Evolutionary conservation across 2,113 vertebrate species (phyloP).

Genomic region (Cottus gobio): DNA sequence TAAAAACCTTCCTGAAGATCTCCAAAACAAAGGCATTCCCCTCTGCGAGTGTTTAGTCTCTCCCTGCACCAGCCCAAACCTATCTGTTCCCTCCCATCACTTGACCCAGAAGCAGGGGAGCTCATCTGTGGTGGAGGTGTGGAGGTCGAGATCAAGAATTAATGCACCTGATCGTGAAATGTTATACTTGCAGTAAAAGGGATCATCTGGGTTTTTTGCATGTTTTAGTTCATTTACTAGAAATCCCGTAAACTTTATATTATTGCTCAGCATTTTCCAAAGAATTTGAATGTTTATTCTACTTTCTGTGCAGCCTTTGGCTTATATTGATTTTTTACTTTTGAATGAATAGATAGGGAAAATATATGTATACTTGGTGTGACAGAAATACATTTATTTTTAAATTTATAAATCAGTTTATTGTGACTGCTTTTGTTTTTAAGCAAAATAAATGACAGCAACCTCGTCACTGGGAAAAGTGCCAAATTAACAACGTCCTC

Average conservation of each 20-base stretch:
- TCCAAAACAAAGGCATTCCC: conserved; percentile 95
- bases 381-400: no score
- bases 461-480: no score
- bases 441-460: no score
- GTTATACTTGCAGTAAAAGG: conserved; percentile 19
- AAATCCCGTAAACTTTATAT: conserved; percentile 33
- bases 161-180: conserved; percentile 30
- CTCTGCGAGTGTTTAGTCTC: conserved; percentile 96
- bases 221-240: conserved; percentile 34
- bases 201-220: conserved; percentile 26
- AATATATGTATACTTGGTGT: background rate
- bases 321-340: background rate
- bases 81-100: conserved; percentile 91
- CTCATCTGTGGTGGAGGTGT: conserved; percentile 80
- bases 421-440: no score
- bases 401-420: no score
- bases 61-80: conserved; percentile 82
- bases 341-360: background rate
- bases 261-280: conserved; percentile 38
- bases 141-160: conserved; percentile 13
- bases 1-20: conserved; percentile 89
- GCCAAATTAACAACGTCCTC: no score
- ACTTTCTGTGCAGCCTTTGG: background rate
- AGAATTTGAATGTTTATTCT: conserved; percentile 17
- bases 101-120: conserved; percentile 89